These are phyloP conservation scores for Vicugna pacos DNA, from an alignment of 2,113 vertebrate genomes.

Conservation along the genomic window DNA sequence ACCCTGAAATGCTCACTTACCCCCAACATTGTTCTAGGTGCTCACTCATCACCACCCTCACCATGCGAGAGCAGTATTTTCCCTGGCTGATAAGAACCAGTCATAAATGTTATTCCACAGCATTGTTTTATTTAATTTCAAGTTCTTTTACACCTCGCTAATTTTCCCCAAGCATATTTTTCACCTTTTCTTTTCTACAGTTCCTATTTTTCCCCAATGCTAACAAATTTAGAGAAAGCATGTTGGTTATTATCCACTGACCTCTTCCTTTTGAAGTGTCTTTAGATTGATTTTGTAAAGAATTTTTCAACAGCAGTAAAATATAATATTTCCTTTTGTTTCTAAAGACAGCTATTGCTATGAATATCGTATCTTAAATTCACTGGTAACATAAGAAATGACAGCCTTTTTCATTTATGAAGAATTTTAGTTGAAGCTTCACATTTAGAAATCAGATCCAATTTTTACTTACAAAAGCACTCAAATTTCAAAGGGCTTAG, in stretches of 20 bases:
- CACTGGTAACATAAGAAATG: background rate
- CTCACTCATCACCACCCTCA: background rate
- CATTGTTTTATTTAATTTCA: background rate
- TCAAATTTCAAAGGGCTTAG: slow-evolving; percentile 40
- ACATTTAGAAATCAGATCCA: slow-evolving; percentile 26
- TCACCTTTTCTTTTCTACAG: background rate
- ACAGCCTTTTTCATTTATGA: slow-evolving; percentile 25
- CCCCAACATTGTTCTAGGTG: background rate
- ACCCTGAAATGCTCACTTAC: background rate
- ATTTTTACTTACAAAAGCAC: background rate
- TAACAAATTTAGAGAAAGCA: background rate
- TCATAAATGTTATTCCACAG: background rate
- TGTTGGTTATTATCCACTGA: background rate
- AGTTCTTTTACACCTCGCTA: background rate
- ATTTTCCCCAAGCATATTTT: background rate
- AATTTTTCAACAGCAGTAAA: background rate
- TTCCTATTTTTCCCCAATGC: background rate
- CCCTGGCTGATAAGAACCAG: background rate
- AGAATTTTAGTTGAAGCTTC: background rate
- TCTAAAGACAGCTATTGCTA: background rate
- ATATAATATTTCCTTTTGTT: background rate
- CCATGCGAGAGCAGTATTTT: background rate
- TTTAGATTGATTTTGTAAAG: background rate
- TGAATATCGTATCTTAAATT: background rate
- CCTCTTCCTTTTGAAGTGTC: background rate